Percentiles rank a stretch among this genome's conserved stretches.
Evolutionary conservation across 2,113 vertebrate genomes (phyloP).

Genomic region (Mola mola): DNA sequence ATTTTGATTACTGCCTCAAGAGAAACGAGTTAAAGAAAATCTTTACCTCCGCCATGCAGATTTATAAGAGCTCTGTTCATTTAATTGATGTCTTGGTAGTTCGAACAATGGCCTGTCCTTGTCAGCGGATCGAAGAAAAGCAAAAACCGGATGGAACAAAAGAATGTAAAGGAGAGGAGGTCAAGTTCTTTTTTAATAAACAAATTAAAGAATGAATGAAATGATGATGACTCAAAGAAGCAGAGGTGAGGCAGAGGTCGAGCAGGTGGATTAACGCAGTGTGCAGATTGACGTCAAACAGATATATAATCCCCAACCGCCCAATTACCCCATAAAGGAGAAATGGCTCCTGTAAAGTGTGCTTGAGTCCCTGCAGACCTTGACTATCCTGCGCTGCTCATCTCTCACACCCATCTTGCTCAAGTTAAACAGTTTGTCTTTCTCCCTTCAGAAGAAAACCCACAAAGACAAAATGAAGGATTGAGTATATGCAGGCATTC

Average conservation of each 20-base stretch:
- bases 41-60: slow-evolving; percentile 41
- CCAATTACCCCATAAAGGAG: slow-evolving; percentile 37
- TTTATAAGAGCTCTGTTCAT: slow-evolving; percentile 23
- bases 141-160: neutral
- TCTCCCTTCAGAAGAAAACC: slow-evolving; percentile 15
- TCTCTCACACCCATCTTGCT: slow-evolving; percentile 20
- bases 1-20: slow-evolving; percentile 41
- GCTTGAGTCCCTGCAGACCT: slow-evolving; percentile 33
- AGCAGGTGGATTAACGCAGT: neutral
- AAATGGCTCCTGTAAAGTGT: slow-evolving; percentile 29
- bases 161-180: neutral
- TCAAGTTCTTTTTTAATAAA: too few species aligned
- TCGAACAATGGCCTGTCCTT: too few species aligned
- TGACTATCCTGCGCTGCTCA: slow-evolving; percentile 7
- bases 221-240: neutral
- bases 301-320: slow-evolving; percentile 31
- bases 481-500: slow-evolving; percentile 64
- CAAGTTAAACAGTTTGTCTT: slow-evolving; percentile 10
- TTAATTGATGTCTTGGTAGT: slow-evolving; percentile 29
- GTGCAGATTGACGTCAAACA: slow-evolving; percentile 21
- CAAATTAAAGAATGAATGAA: neutral
- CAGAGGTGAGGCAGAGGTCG: slow-evolving; percentile 12
- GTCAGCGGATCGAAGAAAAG: too few species aligned
- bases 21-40: slow-evolving; percentile 37
- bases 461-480: slow-evolving; percentile 34